Evolutionary conservation across 2,888 invertebrate species (phyloP), one percentile per base, ranked within the genome.

Genomic region (Gonocerus acuteangulatus): DNA sequence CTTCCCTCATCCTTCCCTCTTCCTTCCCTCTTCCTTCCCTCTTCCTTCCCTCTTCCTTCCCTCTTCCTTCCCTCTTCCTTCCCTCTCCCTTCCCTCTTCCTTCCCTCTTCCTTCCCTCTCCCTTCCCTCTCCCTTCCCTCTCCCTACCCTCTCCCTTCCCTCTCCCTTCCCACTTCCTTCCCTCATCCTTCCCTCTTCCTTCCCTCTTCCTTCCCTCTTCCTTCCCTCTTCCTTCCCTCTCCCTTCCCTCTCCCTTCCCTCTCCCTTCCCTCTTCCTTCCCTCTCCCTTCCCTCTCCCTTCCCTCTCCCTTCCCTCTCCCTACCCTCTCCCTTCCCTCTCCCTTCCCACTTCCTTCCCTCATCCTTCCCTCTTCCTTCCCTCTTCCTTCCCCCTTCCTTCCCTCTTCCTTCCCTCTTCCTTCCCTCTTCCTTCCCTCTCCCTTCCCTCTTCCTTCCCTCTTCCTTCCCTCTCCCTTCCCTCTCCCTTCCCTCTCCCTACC

Each of bases 121-220:
- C n/a, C 16, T 3, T 13, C n/a, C 16, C n/a, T 42, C 42, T 15
- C 42, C 3, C 42, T 42, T 27, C 27, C 9, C 27, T 27, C 27
- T 27, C 27, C 9, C 27, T 27, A 4, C 9, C 27, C 9, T 9
- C 9, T 9, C 9, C 27, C 9, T 9, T 27, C 27, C 9, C 27
- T 27, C 27, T 27, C 27, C 9, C 27, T 27, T 9, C 9, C 27
- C 9, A 4, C 9, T 9, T 27, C 27, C 9, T 9, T 27, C 27
- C 9, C 27, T 27, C 27, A 6, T 9, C 9, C 27, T 27, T 9
- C 9, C 27, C 9, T 9, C 9, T 9, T 27, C 27, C 9, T 9
- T 42, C 42, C n/a, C 42, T 42, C 42, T 42, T n/a, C n/a, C 42
- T 42, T n/a, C n/a, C 42, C n/a, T n/a, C n/a, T n/a, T 42, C 42